These are phyloP conservation scores for Heliconius ismenius DNA, from an alignment of 2,888 invertebrate genomes.

Conservation along the genomic window DNA sequence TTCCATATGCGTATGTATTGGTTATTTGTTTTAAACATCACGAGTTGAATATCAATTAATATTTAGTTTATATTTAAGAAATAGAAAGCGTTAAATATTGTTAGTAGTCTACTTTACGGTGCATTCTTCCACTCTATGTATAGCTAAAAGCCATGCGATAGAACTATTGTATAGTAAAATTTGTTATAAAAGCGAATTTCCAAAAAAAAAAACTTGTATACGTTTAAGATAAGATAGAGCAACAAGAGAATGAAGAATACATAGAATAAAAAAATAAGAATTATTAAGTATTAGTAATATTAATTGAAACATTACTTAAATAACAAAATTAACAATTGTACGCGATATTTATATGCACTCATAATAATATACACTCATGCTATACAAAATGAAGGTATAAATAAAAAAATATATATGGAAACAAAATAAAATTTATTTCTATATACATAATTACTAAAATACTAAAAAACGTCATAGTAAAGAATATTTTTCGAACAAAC, in stretches of 20 bases:
- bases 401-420: conserved; percentile 20
- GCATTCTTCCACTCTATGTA: not conserved
- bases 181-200: not conserved
- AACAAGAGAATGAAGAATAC: not conserved
- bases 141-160: conserved; percentile 6
- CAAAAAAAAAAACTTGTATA: not conserved
- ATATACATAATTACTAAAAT: conserved; percentile 5
- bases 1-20: too few species aligned
- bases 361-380: not conserved
- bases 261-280: not conserved
- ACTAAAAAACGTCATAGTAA: conserved; percentile 1
- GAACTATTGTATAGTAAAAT: not conserved
- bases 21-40: not conserved
- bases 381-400: conserved; percentile 9
- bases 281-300: not conserved
- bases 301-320: not conserved
- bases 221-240: not conserved
- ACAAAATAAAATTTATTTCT: conserved; percentile 23
- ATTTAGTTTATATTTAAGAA: not conserved
- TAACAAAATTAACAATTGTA: too few species aligned
- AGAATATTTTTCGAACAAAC: conserved; percentile 5
- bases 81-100: not conserved
- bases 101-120: conserved; percentile 16
- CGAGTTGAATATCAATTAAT: not conserved
- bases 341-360: not conserved